Base-by-base conservation (phyloP, 2,888 invertebrate genomes). In the Harmothoe impar region DNA sequence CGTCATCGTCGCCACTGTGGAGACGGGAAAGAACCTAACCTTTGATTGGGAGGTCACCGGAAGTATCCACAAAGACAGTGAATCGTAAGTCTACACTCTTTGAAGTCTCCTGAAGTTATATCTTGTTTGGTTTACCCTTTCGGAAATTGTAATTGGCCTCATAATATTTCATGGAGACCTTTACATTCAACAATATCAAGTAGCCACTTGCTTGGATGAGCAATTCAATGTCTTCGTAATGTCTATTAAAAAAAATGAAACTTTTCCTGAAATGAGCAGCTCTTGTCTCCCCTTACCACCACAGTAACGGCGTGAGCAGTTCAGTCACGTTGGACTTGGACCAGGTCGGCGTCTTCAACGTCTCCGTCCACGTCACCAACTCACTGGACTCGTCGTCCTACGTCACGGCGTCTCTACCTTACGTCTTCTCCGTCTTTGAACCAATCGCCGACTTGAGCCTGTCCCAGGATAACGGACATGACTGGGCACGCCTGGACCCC, bases 1-100 rank as follows among this genome's bases (percentile, higher is more conserved):
- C 29, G 52, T 72, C 15, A 94, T 94, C 29, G 93, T 89, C 25
- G 95, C 93, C 7, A 92, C 93, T 0, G 94, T 94, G 10, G 92
- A 91, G 23, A 93, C 94, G 10, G 94, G 95, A 43, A 91, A 92
- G 54, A 93, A 94, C 89, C 91, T 95, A 31, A 92, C 90, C 7
- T 95, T 94, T 92, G 89, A 89, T 25, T 95, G 95, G 95, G 91
- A 93, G 88, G 94, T 94, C 85, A 92, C 92, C 7, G 93, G 93
- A 86, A 86, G 91, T 31, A n/a, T n/a, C 17, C 68, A 31, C 54
- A 29, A 29, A 5, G 84, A 84, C 17, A 5, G 10, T 23, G 84
- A 84, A 25, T 84, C 35, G 78, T 78, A 78, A 78, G 31, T 78
- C 0, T 29, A n/a, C 12, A 43, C 43, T 43, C 10, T 43, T 10